A percentile compares a stretch with the other conserved stretches of the same genome.
phyloP scores from a whole-genome alignment of 1,140 invertebrate genomes.

The Brachionus paranguensis region DNA sequence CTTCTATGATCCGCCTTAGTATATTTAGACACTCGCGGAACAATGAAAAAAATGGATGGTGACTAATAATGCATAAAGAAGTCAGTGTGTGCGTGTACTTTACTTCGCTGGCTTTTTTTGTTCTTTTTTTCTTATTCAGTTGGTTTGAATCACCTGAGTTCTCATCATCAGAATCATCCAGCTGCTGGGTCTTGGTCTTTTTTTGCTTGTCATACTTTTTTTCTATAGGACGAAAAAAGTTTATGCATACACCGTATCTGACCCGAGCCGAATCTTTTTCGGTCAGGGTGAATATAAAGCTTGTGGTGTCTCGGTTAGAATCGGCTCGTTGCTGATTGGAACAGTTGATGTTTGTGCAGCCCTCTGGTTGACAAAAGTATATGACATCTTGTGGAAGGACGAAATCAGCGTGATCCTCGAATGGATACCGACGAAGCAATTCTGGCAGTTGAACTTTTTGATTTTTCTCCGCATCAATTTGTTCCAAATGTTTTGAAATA shows the following conservation, averaged over 20 bases:
- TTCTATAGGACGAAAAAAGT: slow-evolving; percentile 69
- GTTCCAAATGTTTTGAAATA: slow-evolving; percentile 6
- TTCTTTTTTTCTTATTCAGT: slow-evolving; percentile 19
- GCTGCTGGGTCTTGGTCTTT: neutral
- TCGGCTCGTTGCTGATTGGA: slow-evolving; percentile 52
- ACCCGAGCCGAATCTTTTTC: slow-evolving; percentile 93
- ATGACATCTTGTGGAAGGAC: slow-evolving; percentile 92
- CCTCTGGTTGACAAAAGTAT: slow-evolving; percentile 98
- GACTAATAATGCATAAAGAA: slow-evolving; percentile 91
- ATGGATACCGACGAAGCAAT: slow-evolving; percentile 74
- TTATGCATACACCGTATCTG: slow-evolving; percentile 81
- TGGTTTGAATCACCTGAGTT: neutral
- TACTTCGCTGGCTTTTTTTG: slow-evolving; percentile 43
- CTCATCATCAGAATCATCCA: neutral
- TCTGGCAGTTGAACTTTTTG: slow-evolving; percentile 53
- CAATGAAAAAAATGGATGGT: slow-evolving; percentile 96
- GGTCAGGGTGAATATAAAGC: slow-evolving; percentile 95
- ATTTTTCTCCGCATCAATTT: slow-evolving; percentile 1
- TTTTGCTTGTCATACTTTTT: slow-evolving; percentile 50
- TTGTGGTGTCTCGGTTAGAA: slow-evolving; percentile 77
- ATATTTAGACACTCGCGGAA: slow-evolving; percentile 94
- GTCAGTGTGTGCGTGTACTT: slow-evolving; percentile 70
- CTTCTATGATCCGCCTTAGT: slow-evolving; percentile 87
- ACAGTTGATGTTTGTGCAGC: slow-evolving; percentile 81
- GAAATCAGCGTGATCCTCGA: slow-evolving; percentile 92